A percentile compares a stretch with the other conserved stretches of the same genome.
phyloP scores from a whole-genome alignment of 92 coral and sea anemone genomes.

The Blastomussa wellsi region DNA sequence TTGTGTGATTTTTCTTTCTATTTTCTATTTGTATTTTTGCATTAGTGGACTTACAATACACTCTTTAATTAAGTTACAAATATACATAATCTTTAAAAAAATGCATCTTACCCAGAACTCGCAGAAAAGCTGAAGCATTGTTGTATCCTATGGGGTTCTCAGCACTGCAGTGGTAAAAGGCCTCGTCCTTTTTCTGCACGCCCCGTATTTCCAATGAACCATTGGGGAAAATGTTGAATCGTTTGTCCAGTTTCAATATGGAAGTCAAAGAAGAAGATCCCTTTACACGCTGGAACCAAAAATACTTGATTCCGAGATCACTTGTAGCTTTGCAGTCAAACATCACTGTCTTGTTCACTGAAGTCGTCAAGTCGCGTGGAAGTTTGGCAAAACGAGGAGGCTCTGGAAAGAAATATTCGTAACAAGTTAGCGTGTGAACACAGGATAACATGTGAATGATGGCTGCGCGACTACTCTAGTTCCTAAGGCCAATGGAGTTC shows the following conservation, averaged over 20 bases:
- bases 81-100: not conserved
- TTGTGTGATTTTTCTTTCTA: no score
- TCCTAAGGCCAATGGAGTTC: no score
- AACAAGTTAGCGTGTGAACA: no score
- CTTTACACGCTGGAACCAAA: constrained; percentile 54
- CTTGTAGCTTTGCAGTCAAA: constrained; percentile 64
- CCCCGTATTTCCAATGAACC: constrained; percentile 60
- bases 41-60: not conserved
- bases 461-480: no score
- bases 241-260: constrained; percentile 58
- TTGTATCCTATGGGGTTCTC: constrained; percentile 70
- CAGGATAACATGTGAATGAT: no score
- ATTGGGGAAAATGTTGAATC: constrained; percentile 72
- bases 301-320: constrained; percentile 46
- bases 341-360: constrained; percentile 63
- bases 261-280: constrained; percentile 42
- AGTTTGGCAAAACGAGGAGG: constrained; percentile 54
- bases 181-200: constrained; percentile 73
- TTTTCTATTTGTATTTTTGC: no score
- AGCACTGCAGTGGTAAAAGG: constrained; percentile 65
- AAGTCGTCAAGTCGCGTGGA: constrained; percentile 55
- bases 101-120: constrained; percentile 64
- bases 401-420: constrained; percentile 31
- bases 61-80: no score
- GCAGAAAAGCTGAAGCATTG: constrained; percentile 61